phyloP scores from a whole-genome alignment of 2,797 vertebrate genomes.

The Parotocinclus haroldoi region DNA sequence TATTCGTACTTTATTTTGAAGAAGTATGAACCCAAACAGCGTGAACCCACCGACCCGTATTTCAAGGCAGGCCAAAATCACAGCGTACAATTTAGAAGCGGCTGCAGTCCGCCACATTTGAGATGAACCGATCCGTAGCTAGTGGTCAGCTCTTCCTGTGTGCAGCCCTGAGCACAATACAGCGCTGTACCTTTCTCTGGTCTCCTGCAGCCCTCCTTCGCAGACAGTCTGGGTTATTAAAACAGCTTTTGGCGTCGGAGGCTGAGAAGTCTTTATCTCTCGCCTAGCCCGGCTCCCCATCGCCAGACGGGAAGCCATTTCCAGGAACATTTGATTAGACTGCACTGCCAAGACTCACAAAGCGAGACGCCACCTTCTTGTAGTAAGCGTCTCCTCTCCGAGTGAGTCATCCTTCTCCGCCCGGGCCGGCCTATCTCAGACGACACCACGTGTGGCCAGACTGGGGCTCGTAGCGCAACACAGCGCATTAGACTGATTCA shows the following conservation, averaged over 20 bases:
- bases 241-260: constrained; percentile 44
- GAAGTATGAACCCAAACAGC: too few species aligned
- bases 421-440: constrained; percentile 19
- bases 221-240: constrained; percentile 46
- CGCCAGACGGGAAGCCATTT: constrained; percentile 50
- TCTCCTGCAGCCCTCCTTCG: constrained; percentile 27
- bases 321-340: constrained; percentile 55
- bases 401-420: constrained; percentile 33
- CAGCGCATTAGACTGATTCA: constrained; percentile 44
- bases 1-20: too few species aligned
- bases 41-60: too few species aligned
- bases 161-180: constrained; percentile 11
- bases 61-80: too few species aligned
- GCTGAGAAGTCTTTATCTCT: constrained; percentile 47
- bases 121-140: constrained; percentile 24
- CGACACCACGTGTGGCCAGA: constrained; percentile 19
- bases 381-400: constrained; percentile 40
- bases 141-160: constrained; percentile 15
- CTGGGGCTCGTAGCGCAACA: constrained; percentile 15
- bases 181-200: background rate
- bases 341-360: constrained; percentile 49
- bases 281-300: constrained; percentile 39
- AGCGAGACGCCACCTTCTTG: constrained; percentile 43
- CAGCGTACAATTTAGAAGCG: background rate
- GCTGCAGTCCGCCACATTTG: constrained; percentile 13